Base-by-base conservation (phyloP, 2,888 invertebrate species). In the Chalcis sispes region DNA sequence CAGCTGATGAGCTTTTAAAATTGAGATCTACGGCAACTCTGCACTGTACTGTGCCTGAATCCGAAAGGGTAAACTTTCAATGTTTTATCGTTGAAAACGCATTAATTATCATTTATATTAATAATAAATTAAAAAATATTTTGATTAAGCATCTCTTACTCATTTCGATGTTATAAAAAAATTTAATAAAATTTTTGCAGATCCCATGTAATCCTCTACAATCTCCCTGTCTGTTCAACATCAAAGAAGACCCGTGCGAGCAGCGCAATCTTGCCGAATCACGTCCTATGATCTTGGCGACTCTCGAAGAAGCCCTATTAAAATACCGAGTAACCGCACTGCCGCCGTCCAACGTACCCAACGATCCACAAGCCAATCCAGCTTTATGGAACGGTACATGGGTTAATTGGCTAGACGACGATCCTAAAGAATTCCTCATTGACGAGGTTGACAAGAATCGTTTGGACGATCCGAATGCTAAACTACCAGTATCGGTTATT, bases 351-450 rank as follows among this genome's bases (percentile, higher is more conserved):
- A 91, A 91, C 75, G 80, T 89, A 0, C 88, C 89, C 0, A 81
- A 85, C 0, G 90, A 91, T 79, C 86, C 88, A 0, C 87, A 86
- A 1, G 90, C 91, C 0, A 89, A 92, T 86, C 93, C 93, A 0
- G 81, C 81, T 0, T 80, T 87, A 5, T 92, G 91, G 89, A 90
- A 91, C 66, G 89, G 90, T 65, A 90, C 90, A 0, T 93, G 93
- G 93, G 89, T 89, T 1, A 90, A 89, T 80, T 93, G 93, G 93
- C 85, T 88, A 81, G 92, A 92, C 46, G 64, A 81, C n/a, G 48
- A 75, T 8, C 80, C 80, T 7, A n/a, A 59, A 54, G 78, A 79
- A 64, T 77, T 72, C 56, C 59, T 78, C n/a, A 1, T 25, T 40
- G 54, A 52, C 8, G 27, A 61, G n/a, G 40, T 42, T 32, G 58